Evolutionary conservation across 2,888 invertebrate genomes (phyloP).

Genomic region (Drosophila testacea): DNA sequence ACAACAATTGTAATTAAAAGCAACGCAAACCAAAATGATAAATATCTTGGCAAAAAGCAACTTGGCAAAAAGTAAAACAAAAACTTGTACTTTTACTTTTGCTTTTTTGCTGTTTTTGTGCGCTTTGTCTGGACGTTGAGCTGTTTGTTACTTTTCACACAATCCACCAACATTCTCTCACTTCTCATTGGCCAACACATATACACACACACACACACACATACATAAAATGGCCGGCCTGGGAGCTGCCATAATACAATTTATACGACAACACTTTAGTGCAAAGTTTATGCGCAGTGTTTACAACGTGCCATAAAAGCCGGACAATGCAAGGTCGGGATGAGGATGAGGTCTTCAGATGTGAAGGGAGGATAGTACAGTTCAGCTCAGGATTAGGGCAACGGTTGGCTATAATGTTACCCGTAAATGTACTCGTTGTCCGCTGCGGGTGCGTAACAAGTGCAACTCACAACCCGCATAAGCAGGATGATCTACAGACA

Average conservation of each 20-base stretch:
- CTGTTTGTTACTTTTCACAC: slow-evolving; percentile 55
- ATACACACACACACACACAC: slow-evolving; percentile 10
- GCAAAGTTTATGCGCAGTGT: slow-evolving; percentile 79
- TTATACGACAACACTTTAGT: slow-evolving; percentile 81
- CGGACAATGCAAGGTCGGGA: slow-evolving; percentile 63
- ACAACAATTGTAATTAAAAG: slow-evolving; percentile 78
- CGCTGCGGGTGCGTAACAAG: slow-evolving; percentile 70
- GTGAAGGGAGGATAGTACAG: background rate
- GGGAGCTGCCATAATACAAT: slow-evolving; percentile 80
- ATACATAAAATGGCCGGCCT: slow-evolving; percentile 68
- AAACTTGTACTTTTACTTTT: slow-evolving; percentile 55
- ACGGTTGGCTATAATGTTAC: slow-evolving; percentile 57
- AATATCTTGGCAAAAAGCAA: slow-evolving; percentile 61
- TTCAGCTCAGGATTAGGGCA: slow-evolving; percentile 46
- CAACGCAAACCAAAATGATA: slow-evolving; percentile 64
- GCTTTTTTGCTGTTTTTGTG: slow-evolving; percentile 45
- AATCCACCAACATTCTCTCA: slow-evolving; percentile 13
- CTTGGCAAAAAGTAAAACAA: slow-evolving; percentile 41
- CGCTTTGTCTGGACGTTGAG: slow-evolving; percentile 48
- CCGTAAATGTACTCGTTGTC: slow-evolving; percentile 56
- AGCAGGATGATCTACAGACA: slow-evolving; percentile 56
- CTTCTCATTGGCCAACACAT: slow-evolving; percentile 2
- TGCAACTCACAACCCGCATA: slow-evolving; percentile 60
- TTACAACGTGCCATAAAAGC: slow-evolving; percentile 79
- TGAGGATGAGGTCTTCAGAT: background rate